Evolutionary conservation across 92 coral and sea anemone genomes (phyloP).

Genomic region (Parazoanthus swiftii): DNA sequence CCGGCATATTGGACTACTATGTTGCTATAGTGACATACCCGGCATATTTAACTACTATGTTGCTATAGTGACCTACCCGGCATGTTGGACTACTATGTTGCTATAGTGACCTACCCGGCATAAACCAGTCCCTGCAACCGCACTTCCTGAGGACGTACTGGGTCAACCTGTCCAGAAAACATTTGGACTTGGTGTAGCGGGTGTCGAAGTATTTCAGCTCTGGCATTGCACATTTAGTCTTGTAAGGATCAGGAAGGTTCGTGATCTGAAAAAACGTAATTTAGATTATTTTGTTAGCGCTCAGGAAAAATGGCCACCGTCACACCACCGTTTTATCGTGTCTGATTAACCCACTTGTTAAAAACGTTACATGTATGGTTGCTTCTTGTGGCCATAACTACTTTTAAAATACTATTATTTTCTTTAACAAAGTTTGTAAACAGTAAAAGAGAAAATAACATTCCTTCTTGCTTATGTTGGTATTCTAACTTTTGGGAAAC

Average conservation of each 20-base stretch:
- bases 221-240: slow-evolving; percentile 74
- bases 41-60: slow-evolving; percentile 45
- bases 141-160: slow-evolving; percentile 62
- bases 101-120: slow-evolving; percentile 65
- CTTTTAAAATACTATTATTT: no score
- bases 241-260: slow-evolving; percentile 71
- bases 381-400: no score
- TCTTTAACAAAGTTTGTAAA: no score
- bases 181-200: slow-evolving; percentile 65
- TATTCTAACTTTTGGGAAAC: no score
- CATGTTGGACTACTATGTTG: neutral
- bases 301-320: neutral
- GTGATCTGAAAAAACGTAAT: slow-evolving; percentile 51
- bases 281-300: neutral
- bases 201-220: slow-evolving; percentile 55
- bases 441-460: no score
- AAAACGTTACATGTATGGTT: no score
- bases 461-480: no score
- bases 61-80: no score
- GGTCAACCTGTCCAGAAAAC: slow-evolving; percentile 71
- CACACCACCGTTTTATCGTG: neutral
- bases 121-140: slow-evolving; percentile 82
- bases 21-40: slow-evolving; percentile 45
- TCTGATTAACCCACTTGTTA: no score
- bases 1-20: slow-evolving; percentile 52